Evolutionary conservation across 1,140 invertebrate genomes (phyloP).

Genomic region (Maconellicoccus hirsutus): DNA sequence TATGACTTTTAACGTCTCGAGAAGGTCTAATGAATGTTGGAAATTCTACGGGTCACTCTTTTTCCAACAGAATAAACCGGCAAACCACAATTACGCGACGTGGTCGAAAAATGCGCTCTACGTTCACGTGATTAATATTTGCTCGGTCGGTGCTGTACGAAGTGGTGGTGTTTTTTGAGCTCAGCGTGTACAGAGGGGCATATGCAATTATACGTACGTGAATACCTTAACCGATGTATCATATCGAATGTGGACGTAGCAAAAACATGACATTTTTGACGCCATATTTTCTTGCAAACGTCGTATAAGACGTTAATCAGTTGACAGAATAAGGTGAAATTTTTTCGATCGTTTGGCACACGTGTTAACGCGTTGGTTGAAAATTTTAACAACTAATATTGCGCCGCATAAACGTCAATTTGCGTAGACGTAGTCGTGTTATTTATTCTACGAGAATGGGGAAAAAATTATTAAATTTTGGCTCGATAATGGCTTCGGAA

Average conservation of each 20-base stretch:
- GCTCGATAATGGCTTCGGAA: not conserved
- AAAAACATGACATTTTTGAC: too few relatives aligned
- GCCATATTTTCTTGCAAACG: too few relatives aligned
- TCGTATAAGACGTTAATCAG: too few relatives aligned
- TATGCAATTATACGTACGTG: too few relatives aligned
- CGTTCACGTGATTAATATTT: not conserved
- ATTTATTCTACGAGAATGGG: not conserved
- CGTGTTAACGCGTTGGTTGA: too few relatives aligned
- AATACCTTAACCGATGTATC: too few relatives aligned
- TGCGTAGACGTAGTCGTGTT: not conserved
- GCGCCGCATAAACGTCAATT: not conserved
- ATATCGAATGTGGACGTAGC: too few relatives aligned
- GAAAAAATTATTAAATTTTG: conserved; percentile 13
- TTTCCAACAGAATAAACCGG: not conserved
- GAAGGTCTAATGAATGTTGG: not conserved
- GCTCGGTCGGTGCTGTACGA: not conserved
- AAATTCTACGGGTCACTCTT: not conserved
- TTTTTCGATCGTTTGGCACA: too few relatives aligned
- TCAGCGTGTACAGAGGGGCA: too few relatives aligned
- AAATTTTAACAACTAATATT: too few relatives aligned
- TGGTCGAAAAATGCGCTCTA: not conserved
- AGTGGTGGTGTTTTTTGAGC: too few relatives aligned
- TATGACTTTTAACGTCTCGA: conserved; percentile 2
- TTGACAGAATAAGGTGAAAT: too few relatives aligned
- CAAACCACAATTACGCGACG: conserved; percentile 1